Base-by-base conservation (phyloP, 2,888 invertebrate species). In the Parnassius orleans region DNA sequence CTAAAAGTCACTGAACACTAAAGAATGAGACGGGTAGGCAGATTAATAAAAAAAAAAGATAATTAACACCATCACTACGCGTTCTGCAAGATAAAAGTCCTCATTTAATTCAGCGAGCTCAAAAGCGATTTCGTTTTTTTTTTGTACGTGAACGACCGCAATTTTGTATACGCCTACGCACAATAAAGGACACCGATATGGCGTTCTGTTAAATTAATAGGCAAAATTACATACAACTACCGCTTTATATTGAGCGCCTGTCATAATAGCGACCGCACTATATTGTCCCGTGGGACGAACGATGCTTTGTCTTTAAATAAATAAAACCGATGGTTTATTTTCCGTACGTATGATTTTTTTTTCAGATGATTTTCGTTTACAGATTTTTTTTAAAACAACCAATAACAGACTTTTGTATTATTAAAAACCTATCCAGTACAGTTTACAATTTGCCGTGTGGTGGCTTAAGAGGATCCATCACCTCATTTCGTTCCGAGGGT, bases 131-230 rank as follows among this genome's bases (percentile, higher is more conserved):
- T 53, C 33, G 24, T n/a, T 19, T 19, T 10, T 15, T 48, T 47
- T 48, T 48, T 41, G 47, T 51, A 33, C 11, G 46, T 44, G 10
- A 46, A 12, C 52, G 15, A 52, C 24, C 19, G 42, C 43, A 57
- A 19, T 48, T 53, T 43, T 15, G 43, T 3, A 48, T 62, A 43
- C 11, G 24, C 51, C 42, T 9, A 3, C n/a, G 19, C 12, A 59
- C 50, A 55, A 56, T 53, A 61, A 63, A 58, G 58, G 53, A 47
- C 47, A 63, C 53, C 51, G 54, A 51, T 59, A 59, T 24, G 61
- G 48, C 24, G 41, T 62, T 53, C 52, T 24, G 58, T 55, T 58
- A 51, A 63, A 63, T 63, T 63, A 63, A 63, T 63, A 58, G 58
- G 50, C 58, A 57, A 48, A 57, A 58, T 63, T 63, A 63, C 51